Base-by-base conservation (phyloP, 1,140 invertebrate genomes). In the Asbolus verrucosus region DNA sequence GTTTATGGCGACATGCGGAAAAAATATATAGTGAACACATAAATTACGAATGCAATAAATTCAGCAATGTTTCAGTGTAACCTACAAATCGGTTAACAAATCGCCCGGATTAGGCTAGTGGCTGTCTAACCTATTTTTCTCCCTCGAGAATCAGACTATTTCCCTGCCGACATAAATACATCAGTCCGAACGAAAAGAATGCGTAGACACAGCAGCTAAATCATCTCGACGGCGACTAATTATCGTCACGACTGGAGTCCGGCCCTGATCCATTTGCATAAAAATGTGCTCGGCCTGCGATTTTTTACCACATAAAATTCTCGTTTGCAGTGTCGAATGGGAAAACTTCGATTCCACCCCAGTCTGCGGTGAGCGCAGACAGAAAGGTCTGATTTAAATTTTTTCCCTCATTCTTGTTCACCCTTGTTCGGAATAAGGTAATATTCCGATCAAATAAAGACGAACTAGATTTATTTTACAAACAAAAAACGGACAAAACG, bases 41-140 rank as follows among this genome's bases (percentile, higher is more conserved):
- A 54, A 54, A 54, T 54, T 54, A 9, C 21, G 1, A 6, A 1
- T 5, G 46, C 46, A 54, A 54, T 54, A 54, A 54, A 54, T 54
- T 54, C 46, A 54, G 14, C 46, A 54, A 54, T 54, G 46, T 54
- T 54, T 54, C 21, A 54, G 19, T 54, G 18, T 54, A 54, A 54
- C 46, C 19, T 54, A 54, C 46, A 54, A 54, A 54, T 54, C 46
- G 46, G 46, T 54, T 54, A 54, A 54, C 46, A 54, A 54, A 54
- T 54, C 46, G 46, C 46, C 21, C 21, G 46, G 46, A 54, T 54
- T 54, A 54, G 46, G 46, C 46, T 54, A 54, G 46, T 54, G 46
- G 19, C 46, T 54, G 46, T 24, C 46, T 54, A 54, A 54, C 46
- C 46, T 54, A 54, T 54, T 54, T 54, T 54, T 54, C 46, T 54